These are phyloP conservation scores for Monarcha castaneiventris DNA, from an alignment of 2,113 vertebrate species.

Conservation along the genomic window DNA sequence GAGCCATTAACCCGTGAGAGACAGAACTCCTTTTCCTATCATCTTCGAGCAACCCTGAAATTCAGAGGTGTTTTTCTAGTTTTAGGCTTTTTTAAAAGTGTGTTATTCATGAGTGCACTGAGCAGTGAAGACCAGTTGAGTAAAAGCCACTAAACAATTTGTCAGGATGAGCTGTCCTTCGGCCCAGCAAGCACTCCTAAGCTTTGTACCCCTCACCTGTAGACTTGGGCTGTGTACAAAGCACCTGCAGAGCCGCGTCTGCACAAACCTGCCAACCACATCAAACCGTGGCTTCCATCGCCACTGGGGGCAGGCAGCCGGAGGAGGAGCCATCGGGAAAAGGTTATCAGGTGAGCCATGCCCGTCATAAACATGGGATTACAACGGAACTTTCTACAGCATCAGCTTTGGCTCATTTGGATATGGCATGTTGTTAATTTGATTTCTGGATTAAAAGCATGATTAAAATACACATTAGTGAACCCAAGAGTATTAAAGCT, in stretches of 20 bases:
- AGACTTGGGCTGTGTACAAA: not conserved
- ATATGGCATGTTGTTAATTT: not conserved
- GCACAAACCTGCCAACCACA: not conserved
- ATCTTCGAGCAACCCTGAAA: not conserved
- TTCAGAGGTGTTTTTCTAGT: not conserved
- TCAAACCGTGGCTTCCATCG: not conserved
- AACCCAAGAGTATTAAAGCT: not conserved
- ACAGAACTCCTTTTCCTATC: not conserved
- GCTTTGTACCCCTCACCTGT: not conserved
- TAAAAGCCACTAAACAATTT: not conserved
- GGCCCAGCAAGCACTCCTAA: not conserved
- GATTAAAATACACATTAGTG: not conserved
- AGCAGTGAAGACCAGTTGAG: not conserved
- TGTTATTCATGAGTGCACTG: not conserved
- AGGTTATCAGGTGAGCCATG: slow-evolving; percentile 11
- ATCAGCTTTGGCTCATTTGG: not conserved
- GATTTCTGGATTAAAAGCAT: not conserved
- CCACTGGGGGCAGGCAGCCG: not conserved
- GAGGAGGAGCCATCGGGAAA: not conserved
- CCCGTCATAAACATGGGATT: not conserved
- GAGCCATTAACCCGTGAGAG: not conserved
- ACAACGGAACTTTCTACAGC: not conserved
- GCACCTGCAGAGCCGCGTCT: not conserved
- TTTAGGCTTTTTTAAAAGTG: not conserved
- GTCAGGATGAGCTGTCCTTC: not conserved